Base-by-base conservation (phyloP, 2,797 vertebrate species). In the Poecilia picta region DNA sequence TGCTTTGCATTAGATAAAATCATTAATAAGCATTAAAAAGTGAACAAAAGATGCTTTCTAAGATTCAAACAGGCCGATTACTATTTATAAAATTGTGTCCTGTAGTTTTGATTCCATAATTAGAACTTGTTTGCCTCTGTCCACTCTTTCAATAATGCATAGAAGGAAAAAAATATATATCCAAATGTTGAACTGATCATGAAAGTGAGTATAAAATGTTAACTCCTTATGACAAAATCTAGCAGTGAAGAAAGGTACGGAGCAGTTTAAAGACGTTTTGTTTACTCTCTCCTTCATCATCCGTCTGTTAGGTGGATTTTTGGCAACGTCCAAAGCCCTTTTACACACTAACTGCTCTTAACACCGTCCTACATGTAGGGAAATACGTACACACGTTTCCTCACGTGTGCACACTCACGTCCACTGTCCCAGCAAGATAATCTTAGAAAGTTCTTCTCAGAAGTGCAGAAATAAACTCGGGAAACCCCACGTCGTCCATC, bases 401-500 rank as follows among this genome's bases (percentile, higher is more conserved):
- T 73, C 3, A 78, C 5, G 0, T 73, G 68, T 18, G 43, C 70
- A 16, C 8, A 41, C 76, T 73, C 12, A 41, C 76, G 72, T 77
- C 77, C 82, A 49, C 74, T 70, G 16, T 45, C 47, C 33, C 85
- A 74, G 73, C 73, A 83, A 83, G 66, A 81, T 72, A 10, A 84
- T 79, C 81, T 81, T 75, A 78, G 55, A 85, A 75, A 74, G 39
- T 53, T 80, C 90, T 53, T 80, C 90, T 83, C 74, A 85, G 84
- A 91, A 91, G 78, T 43, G 84, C 90, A 31, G 15, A 81, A 90
- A 93, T 94, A 94, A 87, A 92, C 88, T 77, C 62, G 71, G 90
- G 94, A 89, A 94, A 94, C 88, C 81, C 77, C 87, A 93, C 89
- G 92, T 88, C 73, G 0, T 49, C 53, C 45, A 59, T 53, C 74